Base-by-base conservation (phyloP, 2,888 invertebrate genomes). In the Phengaris alcon region DNA sequence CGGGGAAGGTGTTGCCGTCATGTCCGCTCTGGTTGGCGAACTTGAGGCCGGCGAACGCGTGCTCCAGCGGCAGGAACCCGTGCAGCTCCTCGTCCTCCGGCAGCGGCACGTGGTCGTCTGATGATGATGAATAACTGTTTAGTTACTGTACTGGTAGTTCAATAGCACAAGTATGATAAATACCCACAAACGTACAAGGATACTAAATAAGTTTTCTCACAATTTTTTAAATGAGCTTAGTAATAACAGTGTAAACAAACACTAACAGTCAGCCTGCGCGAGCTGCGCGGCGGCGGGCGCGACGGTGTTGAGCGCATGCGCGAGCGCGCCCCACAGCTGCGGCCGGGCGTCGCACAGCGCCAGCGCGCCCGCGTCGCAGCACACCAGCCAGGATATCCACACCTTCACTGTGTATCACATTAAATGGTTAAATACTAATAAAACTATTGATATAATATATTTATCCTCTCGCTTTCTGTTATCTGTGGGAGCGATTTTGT, bases 31-130 rank as follows among this genome's bases (percentile, higher is more conserved):
- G 88, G 80, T 85, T 85, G 6, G 86, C 82, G 84, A 91, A 91
- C 85, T 94, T 93, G 9, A 96, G 93, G 3, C 90, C 88, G 74
- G 93, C 91, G 80, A 96, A 94, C 73, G 94, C 94, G 73, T 90
- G 92, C 81, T 95, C 95, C 64, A 97, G 89, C 0, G 97, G 97
- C 78, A 96, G 88, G 89, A 97, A 97, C 35, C 97, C 97, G 84
- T 96, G 95, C 74, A 97, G 88, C 86, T 97, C 96, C 82, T 95
- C 95, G 87, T 97, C 97, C 88, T 97, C 97, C 0, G 96, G 95
- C 75, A 97, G 90, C 5, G 97, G 97, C 69, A 95, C 93, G 78
- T 94, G 94, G 57, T 90, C 89, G 86, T 95, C 96, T 96, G 83
- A 74, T 22, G 4, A 64, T 54, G 51, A 51, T 12, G 8, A 48